Percentiles rank a stretch among this genome's conserved stretches.
Evolutionary conservation across 2,797 vertebrate species (phyloP).

Genomic region (Myripristis murdjan): DNA sequence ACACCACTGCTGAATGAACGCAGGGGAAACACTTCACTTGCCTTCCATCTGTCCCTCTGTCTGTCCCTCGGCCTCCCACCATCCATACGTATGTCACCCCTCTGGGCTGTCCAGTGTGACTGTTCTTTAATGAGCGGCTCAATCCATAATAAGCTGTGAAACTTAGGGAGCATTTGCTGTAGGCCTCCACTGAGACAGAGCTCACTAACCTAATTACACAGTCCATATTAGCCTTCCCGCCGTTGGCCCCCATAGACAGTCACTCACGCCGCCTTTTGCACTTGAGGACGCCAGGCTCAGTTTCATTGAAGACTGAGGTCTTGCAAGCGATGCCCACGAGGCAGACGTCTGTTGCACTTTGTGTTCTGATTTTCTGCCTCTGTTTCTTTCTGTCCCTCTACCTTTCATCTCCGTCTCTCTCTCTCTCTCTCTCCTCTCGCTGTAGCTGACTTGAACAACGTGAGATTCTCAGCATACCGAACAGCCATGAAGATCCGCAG

Average conservation of each 20-base stretch:
- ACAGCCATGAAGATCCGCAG: constrained; percentile 98
- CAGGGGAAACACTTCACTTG: too few species aligned
- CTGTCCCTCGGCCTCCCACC: constrained; percentile 23
- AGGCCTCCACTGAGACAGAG: constrained; percentile 58
- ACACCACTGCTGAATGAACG: too few species aligned
- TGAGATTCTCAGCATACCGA: constrained; percentile 97
- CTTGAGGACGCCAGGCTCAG: constrained; percentile 3
- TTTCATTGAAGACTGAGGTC: constrained; percentile 26
- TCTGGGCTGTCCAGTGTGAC: constrained; percentile 23
- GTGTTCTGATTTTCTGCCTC: constrained; percentile 41
- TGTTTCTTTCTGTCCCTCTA: too few species aligned
- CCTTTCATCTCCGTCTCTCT: constrained; percentile 50
- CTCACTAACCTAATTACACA: constrained; percentile 72
- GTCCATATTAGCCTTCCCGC: constrained; percentile 34
- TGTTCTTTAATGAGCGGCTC: constrained; percentile 62
- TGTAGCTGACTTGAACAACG: constrained; percentile 96
- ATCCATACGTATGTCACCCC: constrained; percentile 43
- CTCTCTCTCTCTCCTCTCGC: constrained; percentile 16
- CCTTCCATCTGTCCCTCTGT: not conserved
- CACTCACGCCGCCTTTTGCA: constrained; percentile 23
- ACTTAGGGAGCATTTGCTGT: constrained; percentile 65
- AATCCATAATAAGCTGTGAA: constrained; percentile 75
- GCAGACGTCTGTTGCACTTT: constrained; percentile 42
- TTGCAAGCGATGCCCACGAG: constrained; percentile 40
- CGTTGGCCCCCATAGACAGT: constrained; percentile 36